phyloP scores from a whole-genome alignment of 2,888 invertebrate species.

The Aporophyla lueneburgensis region DNA sequence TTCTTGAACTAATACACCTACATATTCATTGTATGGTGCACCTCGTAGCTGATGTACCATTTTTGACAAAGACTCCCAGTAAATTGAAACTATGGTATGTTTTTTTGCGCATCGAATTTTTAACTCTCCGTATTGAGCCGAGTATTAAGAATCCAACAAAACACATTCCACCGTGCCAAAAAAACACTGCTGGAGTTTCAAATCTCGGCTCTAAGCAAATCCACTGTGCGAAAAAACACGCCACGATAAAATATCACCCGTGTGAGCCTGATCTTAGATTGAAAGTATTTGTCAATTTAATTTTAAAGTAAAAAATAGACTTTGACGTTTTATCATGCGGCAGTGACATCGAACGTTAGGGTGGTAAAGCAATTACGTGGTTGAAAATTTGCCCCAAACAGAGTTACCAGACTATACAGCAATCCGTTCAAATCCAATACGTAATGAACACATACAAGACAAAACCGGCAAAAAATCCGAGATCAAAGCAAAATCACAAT shows the following conservation, averaged over 20 bases:
- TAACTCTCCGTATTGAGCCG: too few relatives aligned
- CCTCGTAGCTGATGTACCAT: too few relatives aligned
- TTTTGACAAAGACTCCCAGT: background rate
- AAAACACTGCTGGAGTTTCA: too few relatives aligned
- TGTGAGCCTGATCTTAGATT: too few relatives aligned
- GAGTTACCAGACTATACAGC: background rate
- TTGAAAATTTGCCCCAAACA: background rate
- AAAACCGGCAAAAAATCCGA: conserved; percentile 30
- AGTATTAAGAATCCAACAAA: too few relatives aligned
- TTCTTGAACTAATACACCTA: background rate
- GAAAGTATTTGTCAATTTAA: background rate
- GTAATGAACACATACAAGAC: background rate
- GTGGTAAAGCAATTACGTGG: background rate
- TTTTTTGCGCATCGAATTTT: too few relatives aligned
- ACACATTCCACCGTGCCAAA: too few relatives aligned
- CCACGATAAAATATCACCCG: too few relatives aligned
- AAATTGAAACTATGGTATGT: background rate
- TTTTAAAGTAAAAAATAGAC: background rate
- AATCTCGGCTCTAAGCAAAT: too few relatives aligned
- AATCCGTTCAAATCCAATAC: conserved; percentile 1
- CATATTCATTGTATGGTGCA: background rate
- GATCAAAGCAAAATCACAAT: conserved; percentile 52
- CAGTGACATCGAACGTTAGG: background rate
- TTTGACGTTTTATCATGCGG: background rate
- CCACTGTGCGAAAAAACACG: too few relatives aligned